Evolutionary conservation across 2,888 invertebrate species (phyloP).

Genomic region (Drosophila borborema): DNA sequence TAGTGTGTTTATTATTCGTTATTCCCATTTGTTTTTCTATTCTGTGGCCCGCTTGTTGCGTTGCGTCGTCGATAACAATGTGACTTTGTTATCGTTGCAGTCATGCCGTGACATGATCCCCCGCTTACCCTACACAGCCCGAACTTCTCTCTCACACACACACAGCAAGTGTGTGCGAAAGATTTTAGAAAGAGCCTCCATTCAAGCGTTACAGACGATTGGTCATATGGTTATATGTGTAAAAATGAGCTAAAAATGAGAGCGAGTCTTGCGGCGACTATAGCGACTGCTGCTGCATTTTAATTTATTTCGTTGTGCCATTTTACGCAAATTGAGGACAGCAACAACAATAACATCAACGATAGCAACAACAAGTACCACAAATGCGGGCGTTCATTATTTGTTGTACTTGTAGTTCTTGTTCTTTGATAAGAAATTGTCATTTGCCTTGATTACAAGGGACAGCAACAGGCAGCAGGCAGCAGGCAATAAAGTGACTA

Average conservation of each 20-base stretch:
- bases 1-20: slow-evolving; percentile 28
- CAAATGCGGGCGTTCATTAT: slow-evolving; percentile 59
- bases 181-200: no score
- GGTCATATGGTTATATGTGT: no score
- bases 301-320: slow-evolving; percentile 79
- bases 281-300: slow-evolving; percentile 65
- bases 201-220: no score
- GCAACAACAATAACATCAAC: slow-evolving; percentile 35
- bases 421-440: slow-evolving; percentile 69
- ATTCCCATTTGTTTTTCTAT: neutral
- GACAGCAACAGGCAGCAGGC: neutral
- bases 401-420: slow-evolving; percentile 32
- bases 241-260: no score
- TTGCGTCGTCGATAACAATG: slow-evolving; percentile 52
- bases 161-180: no score
- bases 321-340: slow-evolving; percentile 79
- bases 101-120: slow-evolving; percentile 34
- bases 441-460: slow-evolving; percentile 55
- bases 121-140: neutral
- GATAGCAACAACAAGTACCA: slow-evolving; percentile 29
- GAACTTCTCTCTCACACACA: neutral
- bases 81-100: slow-evolving; percentile 55
- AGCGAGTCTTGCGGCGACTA: slow-evolving; percentile 44
- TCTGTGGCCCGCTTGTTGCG: slow-evolving; percentile 29
- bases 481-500: slow-evolving; percentile 2